Evolutionary conservation across 2,888 invertebrate genomes (phyloP).

Genomic region (Halictus quadricinctus): DNA sequence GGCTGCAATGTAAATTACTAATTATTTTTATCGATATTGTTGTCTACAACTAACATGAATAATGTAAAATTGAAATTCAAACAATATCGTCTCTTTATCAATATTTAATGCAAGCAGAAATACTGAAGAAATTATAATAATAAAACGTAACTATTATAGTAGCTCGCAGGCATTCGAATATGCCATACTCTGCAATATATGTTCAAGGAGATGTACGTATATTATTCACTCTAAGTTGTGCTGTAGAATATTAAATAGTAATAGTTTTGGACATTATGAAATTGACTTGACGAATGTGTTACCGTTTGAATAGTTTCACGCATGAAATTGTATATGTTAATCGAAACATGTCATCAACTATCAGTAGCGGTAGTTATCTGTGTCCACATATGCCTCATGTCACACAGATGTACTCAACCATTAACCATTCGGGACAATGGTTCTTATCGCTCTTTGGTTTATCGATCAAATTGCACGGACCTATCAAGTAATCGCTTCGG

Average conservation of each 20-base stretch:
- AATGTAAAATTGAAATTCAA: no score
- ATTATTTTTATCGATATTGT: no score
- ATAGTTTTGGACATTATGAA: neutral
- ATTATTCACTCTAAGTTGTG: no score
- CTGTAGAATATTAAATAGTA: neutral
- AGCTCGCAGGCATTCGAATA: no score
- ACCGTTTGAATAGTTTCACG: neutral
- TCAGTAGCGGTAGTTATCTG: neutral
- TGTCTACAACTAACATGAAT: no score
- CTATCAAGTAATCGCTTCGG: conserved; percentile 40
- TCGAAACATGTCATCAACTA: neutral
- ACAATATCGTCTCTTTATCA: no score
- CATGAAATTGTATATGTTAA: neutral
- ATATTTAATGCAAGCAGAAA: no score
- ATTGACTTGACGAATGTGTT: neutral
- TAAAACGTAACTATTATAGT: no score
- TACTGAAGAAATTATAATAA: no score
- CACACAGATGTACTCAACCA: neutral
- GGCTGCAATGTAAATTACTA: no score
- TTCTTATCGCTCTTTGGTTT: neutral
- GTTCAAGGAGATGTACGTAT: no score
- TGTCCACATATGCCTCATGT: neutral
- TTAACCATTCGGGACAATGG: conserved; percentile 7
- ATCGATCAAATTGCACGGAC: conserved; percentile 15
- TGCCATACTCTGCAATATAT: no score